Base-by-base conservation (phyloP, 2,113 vertebrate species). In the Bucco capensis region DNA sequence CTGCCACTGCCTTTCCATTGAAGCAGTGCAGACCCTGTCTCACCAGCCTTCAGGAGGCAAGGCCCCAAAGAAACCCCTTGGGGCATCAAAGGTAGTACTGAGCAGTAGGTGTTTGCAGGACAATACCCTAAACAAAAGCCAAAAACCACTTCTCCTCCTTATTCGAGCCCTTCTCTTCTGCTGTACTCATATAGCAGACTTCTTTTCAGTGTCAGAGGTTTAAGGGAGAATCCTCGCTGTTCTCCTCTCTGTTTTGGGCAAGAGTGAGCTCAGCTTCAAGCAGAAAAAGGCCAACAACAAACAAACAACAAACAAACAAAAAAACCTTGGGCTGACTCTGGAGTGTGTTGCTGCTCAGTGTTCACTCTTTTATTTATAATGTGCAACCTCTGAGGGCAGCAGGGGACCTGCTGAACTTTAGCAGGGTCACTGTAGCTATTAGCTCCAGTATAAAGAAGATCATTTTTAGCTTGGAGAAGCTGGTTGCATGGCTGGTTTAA, bases 401-500 rank as follows among this genome's bases (percentile, higher is more conserved):
- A 80, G 83, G n/a, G 83, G 56, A 75, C 37, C 0, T 4, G 1
- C 35, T 90, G 54, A 57, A 69, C 40, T 33, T 73, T 75, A 66
- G 12, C 28, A 31, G 51, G 70, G 47, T 58, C 19, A 17, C 38
- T 82, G 54, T 15, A 89, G 62, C 66, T 54, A 24, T 82, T 15
- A 37, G 62, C 77, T 89, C 8, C 30, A 50, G 50, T 35, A 60
- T 13, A 87, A 77, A 58, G 83, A 62, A 70, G 76, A 69, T 35
- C 0, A 0, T 22, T 94, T 82, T 69, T 93, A 73, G 70, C 88
- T 92, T 28, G 38, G 35, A 90, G 81, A 50, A 62, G 75, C 4
- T 62, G 74, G 84, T 92, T 93, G 89, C 84, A 94, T 0, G 37
- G 86, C 92, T 96, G 90, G 88, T 92, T 93, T 92, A 86, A 38